Conservation (phyloP, 2,113 vertebrate genomes). For the Lepidothrix coronata region DNA sequence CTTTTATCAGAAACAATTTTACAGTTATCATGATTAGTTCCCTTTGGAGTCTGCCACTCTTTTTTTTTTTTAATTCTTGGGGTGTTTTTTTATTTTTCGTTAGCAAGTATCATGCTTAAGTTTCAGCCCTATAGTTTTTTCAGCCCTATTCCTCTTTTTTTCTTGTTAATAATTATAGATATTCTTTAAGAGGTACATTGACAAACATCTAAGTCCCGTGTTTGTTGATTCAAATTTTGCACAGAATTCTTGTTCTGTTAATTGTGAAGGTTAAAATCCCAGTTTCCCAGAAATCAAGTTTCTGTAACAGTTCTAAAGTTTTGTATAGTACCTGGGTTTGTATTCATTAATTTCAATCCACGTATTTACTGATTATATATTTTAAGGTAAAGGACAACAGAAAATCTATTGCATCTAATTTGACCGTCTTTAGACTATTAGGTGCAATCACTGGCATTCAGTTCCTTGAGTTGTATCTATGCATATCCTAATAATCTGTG, state of each 20-base stretch:
- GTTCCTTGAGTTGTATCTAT: not conserved
- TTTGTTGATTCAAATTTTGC: not conserved
- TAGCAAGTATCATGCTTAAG: not conserved
- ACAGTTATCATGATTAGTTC: not conserved
- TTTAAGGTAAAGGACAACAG: not conserved
- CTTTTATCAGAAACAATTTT: not conserved
- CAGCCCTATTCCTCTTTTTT: not conserved
- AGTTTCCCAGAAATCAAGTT: not conserved
- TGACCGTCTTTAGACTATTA: not conserved
- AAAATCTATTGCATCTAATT: not conserved
- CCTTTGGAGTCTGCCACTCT: not conserved
- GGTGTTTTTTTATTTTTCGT: not conserved
- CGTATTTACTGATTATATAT: not conserved
- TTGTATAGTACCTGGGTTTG: not conserved
- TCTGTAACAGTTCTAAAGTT: not conserved
- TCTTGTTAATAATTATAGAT: not conserved
- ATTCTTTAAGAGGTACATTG: not conserved
- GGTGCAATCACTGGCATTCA: not conserved
- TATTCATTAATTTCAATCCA: not conserved
- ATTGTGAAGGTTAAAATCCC: not conserved
- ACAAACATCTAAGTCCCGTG: not conserved
- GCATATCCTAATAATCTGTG: not conserved
- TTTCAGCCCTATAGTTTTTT: not conserved
- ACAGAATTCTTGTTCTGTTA: not conserved
- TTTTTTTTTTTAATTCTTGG: not conserved